Conservation (phyloP, 2,888 invertebrate species). For the Nomada lathburiana region DNA sequence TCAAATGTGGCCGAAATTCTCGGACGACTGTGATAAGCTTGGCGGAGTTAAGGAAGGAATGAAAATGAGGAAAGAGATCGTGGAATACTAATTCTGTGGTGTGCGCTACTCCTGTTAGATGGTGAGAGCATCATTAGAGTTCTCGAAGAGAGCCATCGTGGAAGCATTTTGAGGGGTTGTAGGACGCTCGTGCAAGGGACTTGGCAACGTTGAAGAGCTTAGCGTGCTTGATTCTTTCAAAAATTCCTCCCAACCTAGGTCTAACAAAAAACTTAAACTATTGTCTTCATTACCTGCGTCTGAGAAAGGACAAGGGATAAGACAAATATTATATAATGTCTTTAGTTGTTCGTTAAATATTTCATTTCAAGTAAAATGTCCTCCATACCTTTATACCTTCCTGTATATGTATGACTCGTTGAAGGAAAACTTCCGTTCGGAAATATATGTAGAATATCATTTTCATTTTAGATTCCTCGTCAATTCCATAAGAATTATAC, state of each 20-base stretch:
- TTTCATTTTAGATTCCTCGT: too few relatives aligned
- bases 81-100: constrained; percentile 36
- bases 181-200: constrained; percentile 35
- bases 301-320: too few relatives aligned
- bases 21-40: neutral
- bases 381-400: too few relatives aligned
- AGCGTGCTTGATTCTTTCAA: constrained; percentile 23
- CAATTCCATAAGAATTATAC: too few relatives aligned
- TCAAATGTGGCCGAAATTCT: neutral
- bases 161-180: constrained; percentile 47
- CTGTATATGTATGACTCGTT: too few relatives aligned
- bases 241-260: neutral
- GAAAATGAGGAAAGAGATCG: constrained; percentile 23
- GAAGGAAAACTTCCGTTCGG: too few relatives aligned
- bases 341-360: too few relatives aligned
- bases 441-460: too few relatives aligned
- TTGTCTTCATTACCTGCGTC: too few relatives aligned
- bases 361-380: too few relatives aligned
- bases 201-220: constrained; percentile 22
- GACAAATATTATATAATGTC: too few relatives aligned
- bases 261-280: constrained; percentile 2
- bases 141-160: constrained; percentile 58
- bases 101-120: constrained; percentile 3
- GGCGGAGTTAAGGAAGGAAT: neutral
- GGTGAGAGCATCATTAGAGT: constrained; percentile 58